Evolutionary conservation across 2,888 invertebrate genomes (phyloP).

Genomic region (Philaethria dido): DNA sequence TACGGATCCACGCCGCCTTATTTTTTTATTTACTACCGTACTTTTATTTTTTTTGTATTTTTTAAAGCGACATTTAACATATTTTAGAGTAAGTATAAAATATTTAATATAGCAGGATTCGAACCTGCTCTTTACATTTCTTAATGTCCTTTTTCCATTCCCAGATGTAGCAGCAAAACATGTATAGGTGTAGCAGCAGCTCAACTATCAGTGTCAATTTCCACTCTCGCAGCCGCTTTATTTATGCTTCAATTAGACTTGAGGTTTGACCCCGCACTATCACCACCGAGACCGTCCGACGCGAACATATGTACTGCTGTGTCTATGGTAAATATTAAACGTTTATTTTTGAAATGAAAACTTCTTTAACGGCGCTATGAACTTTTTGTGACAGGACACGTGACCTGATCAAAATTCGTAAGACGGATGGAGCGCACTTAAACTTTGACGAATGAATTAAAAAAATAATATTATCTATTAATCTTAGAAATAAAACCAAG

Average conservation of each 20-base stretch:
- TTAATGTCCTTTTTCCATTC: neutral
- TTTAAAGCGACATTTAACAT: neutral
- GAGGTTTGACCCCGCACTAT: constrained; percentile 69
- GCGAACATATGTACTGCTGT: constrained; percentile 76
- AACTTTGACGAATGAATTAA: no score
- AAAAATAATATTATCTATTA: no score
- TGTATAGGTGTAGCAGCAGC: constrained; percentile 78
- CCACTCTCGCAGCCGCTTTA: constrained; percentile 73
- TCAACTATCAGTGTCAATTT: constrained; percentile 72
- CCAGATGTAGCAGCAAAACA: constrained; percentile 70
- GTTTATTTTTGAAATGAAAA: neutral
- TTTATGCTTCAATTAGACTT: constrained; percentile 74
- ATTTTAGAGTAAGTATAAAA: no score
- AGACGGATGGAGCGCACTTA: no score
- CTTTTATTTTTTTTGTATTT: neutral
- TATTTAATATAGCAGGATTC: no score
- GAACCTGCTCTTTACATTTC: neutral
- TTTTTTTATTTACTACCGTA: no score
- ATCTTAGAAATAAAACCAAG: no score
- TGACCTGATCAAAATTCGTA: no score
- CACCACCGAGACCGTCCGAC: constrained; percentile 72
- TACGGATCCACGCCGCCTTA: no score
- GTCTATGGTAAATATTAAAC: constrained; percentile 65
- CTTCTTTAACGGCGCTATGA: no score
- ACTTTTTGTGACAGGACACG: no score